Base-by-base conservation (phyloP, 2,888 invertebrate species). In the Cosmopolites sordidus region DNA sequence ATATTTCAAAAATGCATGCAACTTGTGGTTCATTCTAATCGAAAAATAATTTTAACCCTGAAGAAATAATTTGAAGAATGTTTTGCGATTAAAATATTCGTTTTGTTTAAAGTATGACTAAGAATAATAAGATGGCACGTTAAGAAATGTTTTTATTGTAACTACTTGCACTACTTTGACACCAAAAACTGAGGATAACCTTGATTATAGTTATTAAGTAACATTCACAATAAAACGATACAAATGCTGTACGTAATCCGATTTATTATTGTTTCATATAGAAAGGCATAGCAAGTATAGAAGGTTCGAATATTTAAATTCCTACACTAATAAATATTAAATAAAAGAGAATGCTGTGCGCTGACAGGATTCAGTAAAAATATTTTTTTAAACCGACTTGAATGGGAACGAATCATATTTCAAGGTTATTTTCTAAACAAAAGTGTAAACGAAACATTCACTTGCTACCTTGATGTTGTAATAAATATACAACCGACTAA, bases 371-470 rank as follows among this genome's bases (percentile, higher is more conserved):
- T 60, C 60, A 60, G 60, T 60, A 63, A 63, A 64, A 64, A 63
- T 63, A 61, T 33, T 33, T 59, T 59, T 62, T 59, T 60, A 58
- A 62, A 59, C 58, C 58, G 58, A 58, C 55, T 58, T 58, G 61
- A 63, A 63, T 62, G 62, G 59, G 59, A 62, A 63, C 62, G 62
- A 64, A 62, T 62, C 63, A 59, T 48, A 55, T 51, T 58, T 65
- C 66, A 66, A 66, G 66, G 66, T 66, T 62, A 64, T 66, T 65
- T 66, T 64, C 64, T 64, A 64, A 64, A 60, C 62, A 63, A 63
- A 66, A 64, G 63, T 64, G 56, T 62, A 62, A 63, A 63, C 62
- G 48, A 61, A 62, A 64, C 66, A 65, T 66, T 65, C 65, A 65
- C 66, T 64, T 59, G 62, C 65, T 66, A 64, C 66, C 66, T 66